Base-by-base conservation (phyloP, 2,888 invertebrate species). In the Stratiomys singularior region DNA sequence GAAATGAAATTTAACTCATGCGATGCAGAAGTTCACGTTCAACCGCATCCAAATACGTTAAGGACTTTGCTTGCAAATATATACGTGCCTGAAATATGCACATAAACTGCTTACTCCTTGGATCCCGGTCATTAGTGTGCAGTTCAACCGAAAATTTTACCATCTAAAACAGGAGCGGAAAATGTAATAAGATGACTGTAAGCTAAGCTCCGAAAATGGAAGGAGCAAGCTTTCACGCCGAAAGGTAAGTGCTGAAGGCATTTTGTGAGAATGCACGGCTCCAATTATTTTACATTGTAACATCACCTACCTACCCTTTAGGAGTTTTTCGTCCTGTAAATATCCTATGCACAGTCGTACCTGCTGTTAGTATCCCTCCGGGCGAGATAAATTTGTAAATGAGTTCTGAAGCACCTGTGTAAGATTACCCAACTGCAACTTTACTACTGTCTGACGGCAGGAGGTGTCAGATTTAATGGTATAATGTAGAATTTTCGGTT, bases 371-470 rank as follows among this genome's bases (percentile, higher is more conserved):
- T n/a, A 52, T 4, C 52, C 15, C 18, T 52, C 52, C 52, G 28
- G 25, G 37, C 37, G 64, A 25, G 71, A 71, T 71, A 71, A 71
- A 71, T 71, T 52, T 21, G 28, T 52, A 71, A 71, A 71, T 71
- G 71, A 71, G 52, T 71, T 28, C 27, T 13, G 27, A 25, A 71
- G 28, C 71, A 71, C 71, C 71, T 71, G 71, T 71, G 47, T 46
- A 46, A 52, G 52, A 71, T 52, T 71, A 71, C 47, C 71, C n/a
- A 67, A 5, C 47, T 71, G 28, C n/a, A 27, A 64, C 7, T 64
- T 28, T 27, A 64, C 64, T 7, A 28, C 64, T 30, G 25, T 15
- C 5, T 64, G 11, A 18, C 15, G 30, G 64, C 28, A 15, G 11
- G 13, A 60, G 30, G 28, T 64, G 27, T 27, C 64, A 30, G 64